Base-by-base conservation (phyloP, 2,113 vertebrate genomes). In the Hippocampus abdominalis region DNA sequence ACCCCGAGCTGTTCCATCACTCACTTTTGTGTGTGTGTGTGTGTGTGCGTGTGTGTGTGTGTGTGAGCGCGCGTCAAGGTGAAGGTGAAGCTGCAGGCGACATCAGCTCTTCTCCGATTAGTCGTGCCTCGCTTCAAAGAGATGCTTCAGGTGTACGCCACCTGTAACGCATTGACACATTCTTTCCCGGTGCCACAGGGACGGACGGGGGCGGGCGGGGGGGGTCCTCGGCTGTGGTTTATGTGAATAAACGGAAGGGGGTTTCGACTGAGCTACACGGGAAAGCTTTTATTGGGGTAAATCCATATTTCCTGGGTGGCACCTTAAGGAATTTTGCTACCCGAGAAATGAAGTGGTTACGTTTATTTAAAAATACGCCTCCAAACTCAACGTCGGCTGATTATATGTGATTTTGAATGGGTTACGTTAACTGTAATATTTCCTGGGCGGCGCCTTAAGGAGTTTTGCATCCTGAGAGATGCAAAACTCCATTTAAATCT, bases 231-330 rank as follows among this genome's bases (percentile, higher is more conserved):
- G 66, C 64, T 78, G 81, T 86, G 21, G 51, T 23, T 54, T n/a
- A 23, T 54, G 51, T 12, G 51, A 23, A 86, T 77, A 84, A 87
- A 87, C 81, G 79, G 74, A 72, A 72, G 29, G 29, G 78, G 72
- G 79, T 73, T 84, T 86, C 79, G 80, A 74, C 23, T 57, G 23
- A 57, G 23, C 54, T 1, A 2, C 12, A 12, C 0, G 23, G 54
- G 23, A 56, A 56, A 7, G 11, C 11, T 25, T 25, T 7, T 27
- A 57, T 13, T 57, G 4, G 25, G 23, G 39, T 66, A n/a, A 54
- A 54, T 11, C 4, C 16, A 5, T 18, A 23, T 54, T 54, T 54
- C 21, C 51, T n/a, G 51, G 51, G 6, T 54, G 51, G 51, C 21
- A 54, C 51, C 51, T 23, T 20, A 20, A 49, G 48, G 48, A 21